A percentile compares a stretch with the other conserved stretches of the same genome.
These are phyloP conservation scores for Chaetorhynchus papuensis DNA, from an alignment of 2,113 vertebrate genomes.

Conservation along the genomic window DNA sequence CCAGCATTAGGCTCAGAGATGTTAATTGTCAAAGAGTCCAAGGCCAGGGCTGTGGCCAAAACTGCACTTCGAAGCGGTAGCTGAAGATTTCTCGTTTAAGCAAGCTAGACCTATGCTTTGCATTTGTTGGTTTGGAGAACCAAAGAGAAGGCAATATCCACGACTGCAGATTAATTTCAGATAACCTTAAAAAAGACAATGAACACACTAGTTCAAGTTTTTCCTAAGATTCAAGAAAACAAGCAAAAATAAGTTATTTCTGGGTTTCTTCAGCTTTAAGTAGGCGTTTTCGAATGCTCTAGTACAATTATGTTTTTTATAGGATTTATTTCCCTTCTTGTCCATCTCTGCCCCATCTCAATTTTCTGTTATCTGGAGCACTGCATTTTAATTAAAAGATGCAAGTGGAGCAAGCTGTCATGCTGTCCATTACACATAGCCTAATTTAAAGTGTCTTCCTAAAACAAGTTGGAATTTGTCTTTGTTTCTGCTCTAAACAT, in stretches of 20 bases:
- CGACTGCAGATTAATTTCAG: background rate
- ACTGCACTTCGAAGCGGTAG: background rate
- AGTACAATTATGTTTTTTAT: background rate
- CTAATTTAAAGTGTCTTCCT: background rate
- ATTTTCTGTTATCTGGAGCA: background rate
- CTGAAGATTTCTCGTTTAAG: background rate
- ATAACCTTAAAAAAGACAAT: background rate
- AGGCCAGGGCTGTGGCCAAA: background rate
- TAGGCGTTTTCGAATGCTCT: background rate
- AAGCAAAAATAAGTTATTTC: background rate
- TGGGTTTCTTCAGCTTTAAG: background rate
- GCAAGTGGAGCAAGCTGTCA: background rate
- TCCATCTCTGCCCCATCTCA: background rate
- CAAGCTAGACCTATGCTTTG: background rate
- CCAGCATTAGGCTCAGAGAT: background rate
- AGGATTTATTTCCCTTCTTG: background rate
- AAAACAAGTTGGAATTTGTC: background rate
- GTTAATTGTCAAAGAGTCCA: rapidly evolving
- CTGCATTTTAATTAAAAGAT: constrained; percentile 14
- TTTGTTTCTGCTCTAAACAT: background rate
- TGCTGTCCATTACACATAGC: background rate
- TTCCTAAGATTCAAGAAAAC: background rate
- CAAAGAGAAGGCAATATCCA: background rate
- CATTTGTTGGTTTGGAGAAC: background rate
- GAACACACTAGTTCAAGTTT: background rate